phyloP scores from a whole-genome alignment of 2,888 invertebrate species.

The Orthosia gothica region DNA sequence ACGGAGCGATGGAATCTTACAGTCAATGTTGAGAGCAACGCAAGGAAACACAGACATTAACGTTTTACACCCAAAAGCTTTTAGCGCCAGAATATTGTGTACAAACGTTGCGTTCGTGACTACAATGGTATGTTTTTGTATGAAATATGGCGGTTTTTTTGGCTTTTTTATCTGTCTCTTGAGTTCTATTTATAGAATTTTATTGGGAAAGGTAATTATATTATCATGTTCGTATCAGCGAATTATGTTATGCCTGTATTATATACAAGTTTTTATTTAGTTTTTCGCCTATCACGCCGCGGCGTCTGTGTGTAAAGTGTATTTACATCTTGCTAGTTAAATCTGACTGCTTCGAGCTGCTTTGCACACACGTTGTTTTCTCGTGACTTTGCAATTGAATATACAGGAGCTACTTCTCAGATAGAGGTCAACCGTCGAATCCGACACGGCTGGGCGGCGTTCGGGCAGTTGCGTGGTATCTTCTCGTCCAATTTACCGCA shows the following conservation, averaged over 20 bases:
- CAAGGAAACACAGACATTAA: constrained; percentile 80
- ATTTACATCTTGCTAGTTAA: too few species aligned
- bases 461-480: too few species aligned
- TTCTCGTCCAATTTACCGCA: too few species aligned
- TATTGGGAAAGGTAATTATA: not conserved
- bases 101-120: constrained; percentile 72
- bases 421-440: too few species aligned
- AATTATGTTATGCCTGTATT: not conserved
- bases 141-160: constrained; percentile 61
- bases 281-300: too few species aligned
- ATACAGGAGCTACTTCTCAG: too few species aligned
- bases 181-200: constrained; percentile 11
- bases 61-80: constrained; percentile 88
- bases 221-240: not conserved
- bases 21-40: constrained; percentile 77
- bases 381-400: too few species aligned
- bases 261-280: too few species aligned
- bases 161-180: constrained; percentile 3
- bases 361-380: too few species aligned
- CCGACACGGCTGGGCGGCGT: too few species aligned
- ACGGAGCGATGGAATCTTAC: constrained; percentile 71
- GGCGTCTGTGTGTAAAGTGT: too few species aligned
- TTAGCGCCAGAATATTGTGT: constrained; percentile 84
- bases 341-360: too few species aligned
- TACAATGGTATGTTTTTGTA: constrained; percentile 68